Evolutionary conservation across 2,113 vertebrate species (phyloP).

Genomic region (Stegastes partitus): DNA sequence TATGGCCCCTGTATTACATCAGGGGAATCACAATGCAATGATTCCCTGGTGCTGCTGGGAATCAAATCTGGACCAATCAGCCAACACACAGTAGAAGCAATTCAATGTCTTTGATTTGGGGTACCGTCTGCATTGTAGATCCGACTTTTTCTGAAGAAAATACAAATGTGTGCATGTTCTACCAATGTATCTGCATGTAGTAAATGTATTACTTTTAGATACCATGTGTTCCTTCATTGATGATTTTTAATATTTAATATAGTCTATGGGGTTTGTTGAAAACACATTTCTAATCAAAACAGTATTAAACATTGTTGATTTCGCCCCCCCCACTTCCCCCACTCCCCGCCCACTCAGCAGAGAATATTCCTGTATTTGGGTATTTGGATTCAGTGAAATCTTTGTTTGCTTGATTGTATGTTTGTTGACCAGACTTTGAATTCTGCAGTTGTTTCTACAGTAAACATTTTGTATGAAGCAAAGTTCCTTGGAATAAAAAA

Average conservation of each 20-base stretch:
- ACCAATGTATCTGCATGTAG: constrained; percentile 94
- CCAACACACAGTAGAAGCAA: constrained; percentile 85
- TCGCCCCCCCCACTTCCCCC: constrained; percentile 82
- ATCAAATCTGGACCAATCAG: constrained; percentile 79
- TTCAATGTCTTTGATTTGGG: constrained; percentile 84
- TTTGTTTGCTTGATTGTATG: constrained; percentile 91
- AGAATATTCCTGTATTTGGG: constrained; percentile 79
- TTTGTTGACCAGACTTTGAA: constrained; percentile 94
- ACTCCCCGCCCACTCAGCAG: constrained; percentile 84
- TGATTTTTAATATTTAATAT: constrained; percentile 99
- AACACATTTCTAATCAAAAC: constrained; percentile 89
- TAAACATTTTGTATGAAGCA: constrained; percentile 98
- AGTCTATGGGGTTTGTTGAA: constrained; percentile 90
- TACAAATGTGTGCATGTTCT: constrained; percentile 94
- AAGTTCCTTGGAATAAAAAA: constrained; percentile 94
- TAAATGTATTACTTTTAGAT: constrained; percentile 96
- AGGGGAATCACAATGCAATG: constrained; percentile 58
- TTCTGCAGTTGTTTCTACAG: constrained; percentile 97
- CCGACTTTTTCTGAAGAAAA: constrained; percentile 87
- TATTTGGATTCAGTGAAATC: constrained; percentile 89
- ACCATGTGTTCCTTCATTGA: constrained; percentile 91
- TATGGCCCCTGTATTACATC: constrained; percentile 68
- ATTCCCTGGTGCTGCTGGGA: too few species aligned
- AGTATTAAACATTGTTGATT: constrained; percentile 81
- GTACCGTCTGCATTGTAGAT: constrained; percentile 85